Percentiles rank a stretch among this genome's conserved stretches.
phyloP scores from a whole-genome alignment of 1,140 invertebrate genomes.

The Dreissena polymorpha region DNA sequence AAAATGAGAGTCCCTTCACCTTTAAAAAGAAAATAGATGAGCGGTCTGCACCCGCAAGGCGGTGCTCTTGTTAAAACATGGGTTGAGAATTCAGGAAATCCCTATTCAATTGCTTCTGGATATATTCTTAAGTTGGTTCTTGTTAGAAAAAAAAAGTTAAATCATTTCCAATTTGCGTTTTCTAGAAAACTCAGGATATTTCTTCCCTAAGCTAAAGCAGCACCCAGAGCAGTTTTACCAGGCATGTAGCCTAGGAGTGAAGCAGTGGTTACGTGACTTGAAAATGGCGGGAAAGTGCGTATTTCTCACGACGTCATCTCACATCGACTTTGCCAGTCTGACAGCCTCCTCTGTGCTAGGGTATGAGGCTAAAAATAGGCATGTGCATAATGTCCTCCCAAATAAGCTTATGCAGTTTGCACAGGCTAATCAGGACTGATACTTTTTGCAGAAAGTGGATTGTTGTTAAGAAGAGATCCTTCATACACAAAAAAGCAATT shows the following conservation, averaged over 20 bases:
- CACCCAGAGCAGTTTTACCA: slow-evolving; percentile 85
- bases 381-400: too few relatives aligned
- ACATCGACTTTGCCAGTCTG: slow-evolving; percentile 87
- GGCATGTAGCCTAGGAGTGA: slow-evolving; percentile 82
- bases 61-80: too few relatives aligned
- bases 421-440: too few relatives aligned
- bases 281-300: slow-evolving; percentile 82
- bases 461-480: too few relatives aligned
- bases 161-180: slow-evolving; percentile 38
- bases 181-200: slow-evolving; percentile 77
- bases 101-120: background rate
- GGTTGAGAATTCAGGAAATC: background rate
- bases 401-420: too few relatives aligned
- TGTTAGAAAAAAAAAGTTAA: too few relatives aligned
- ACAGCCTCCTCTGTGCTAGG: slow-evolving; percentile 86
- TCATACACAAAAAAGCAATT: too few relatives aligned
- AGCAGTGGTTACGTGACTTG: slow-evolving; percentile 85
- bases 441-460: too few relatives aligned
- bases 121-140: background rate
- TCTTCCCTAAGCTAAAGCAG: slow-evolving; percentile 84
- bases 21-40: too few relatives aligned
- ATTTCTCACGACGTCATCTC: slow-evolving; percentile 89
- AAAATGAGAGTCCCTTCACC: too few relatives aligned
- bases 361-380: slow-evolving; percentile 56
- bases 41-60: too few relatives aligned